A percentile compares a stretch with the other conserved stretches of the same genome.
Conservation (phyloP, 2,888 invertebrate genomes). For the Tribolium freemani region DNA sequence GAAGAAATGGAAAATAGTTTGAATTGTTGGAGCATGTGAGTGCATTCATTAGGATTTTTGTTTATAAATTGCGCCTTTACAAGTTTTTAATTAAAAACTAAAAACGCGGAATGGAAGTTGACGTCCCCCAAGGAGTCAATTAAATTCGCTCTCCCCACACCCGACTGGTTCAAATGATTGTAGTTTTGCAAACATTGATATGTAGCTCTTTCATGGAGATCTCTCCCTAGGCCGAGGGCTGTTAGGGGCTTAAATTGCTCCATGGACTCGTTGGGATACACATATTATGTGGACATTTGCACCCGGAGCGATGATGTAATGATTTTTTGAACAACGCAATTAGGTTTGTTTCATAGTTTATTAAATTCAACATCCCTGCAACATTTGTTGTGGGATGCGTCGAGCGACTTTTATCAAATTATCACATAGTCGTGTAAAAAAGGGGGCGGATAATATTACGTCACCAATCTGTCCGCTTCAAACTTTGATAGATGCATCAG, state of each 20-base stretch:
- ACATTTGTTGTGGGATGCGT: constrained; percentile 61
- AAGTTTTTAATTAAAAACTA: constrained; percentile 21
- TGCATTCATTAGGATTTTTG: background rate
- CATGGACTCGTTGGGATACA: constrained; percentile 39
- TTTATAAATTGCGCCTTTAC: background rate
- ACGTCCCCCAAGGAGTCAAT: constrained; percentile 59
- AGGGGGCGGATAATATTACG: constrained; percentile 23
- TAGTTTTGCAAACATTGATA: constrained; percentile 66
- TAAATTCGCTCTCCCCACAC: constrained; percentile 63
- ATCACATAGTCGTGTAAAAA: constrained; percentile 6
- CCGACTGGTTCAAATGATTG: constrained; percentile 64
- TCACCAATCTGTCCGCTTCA: constrained; percentile 16
- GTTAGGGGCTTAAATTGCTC: constrained; percentile 41
- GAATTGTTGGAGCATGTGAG: no score
- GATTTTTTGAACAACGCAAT: constrained; percentile 68
- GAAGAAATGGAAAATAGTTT: no score
- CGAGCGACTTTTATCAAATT: constrained; percentile 33
- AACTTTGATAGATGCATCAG: constrained; percentile 48
- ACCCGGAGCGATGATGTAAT: constrained; percentile 66
- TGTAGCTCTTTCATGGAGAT: constrained; percentile 59
- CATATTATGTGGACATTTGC: constrained; percentile 61
- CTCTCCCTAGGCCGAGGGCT: constrained; percentile 39
- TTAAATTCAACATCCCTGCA: constrained; percentile 64
- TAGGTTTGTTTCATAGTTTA: constrained; percentile 68
- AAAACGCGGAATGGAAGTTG: constrained; percentile 29